These are phyloP conservation scores for Drosophila insularis DNA, from an alignment of 1,140 invertebrate genomes.

Conservation along the genomic window DNA sequence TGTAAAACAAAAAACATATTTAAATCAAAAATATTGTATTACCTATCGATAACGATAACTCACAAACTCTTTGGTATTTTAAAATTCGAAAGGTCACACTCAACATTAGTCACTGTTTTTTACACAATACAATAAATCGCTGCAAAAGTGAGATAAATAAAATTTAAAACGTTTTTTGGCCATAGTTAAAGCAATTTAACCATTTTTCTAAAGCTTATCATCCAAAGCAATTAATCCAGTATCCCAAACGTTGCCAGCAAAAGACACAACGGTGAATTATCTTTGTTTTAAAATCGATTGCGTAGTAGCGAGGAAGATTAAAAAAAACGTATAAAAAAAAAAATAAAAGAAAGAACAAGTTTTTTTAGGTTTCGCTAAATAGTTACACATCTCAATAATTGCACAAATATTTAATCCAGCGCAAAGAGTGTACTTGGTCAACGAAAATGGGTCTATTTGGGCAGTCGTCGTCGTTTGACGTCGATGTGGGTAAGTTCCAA, in stretches of 20 bases:
- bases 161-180: slow-evolving; percentile 14
- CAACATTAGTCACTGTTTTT: slow-evolving; percentile 71
- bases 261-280: not conserved
- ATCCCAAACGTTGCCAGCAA: not conserved
- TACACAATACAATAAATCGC: slow-evolving; percentile 50
- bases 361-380: not conserved
- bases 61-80: not conserved
- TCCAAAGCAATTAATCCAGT: not conserved
- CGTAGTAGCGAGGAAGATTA: slow-evolving; percentile 29
- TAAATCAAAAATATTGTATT: too few relatives aligned
- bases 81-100: slow-evolving; percentile 29
- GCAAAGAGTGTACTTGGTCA: slow-evolving; percentile 37
- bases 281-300: slow-evolving; percentile 64
- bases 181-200: slow-evolving; percentile 33
- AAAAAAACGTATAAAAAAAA: slow-evolving; percentile 11
- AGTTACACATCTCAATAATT: not conserved
- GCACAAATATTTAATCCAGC: slow-evolving; percentile 46
- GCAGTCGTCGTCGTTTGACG: slow-evolving; percentile 87
- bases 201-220: not conserved
- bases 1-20: not conserved
- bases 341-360: slow-evolving; percentile 35
- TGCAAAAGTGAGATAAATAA: slow-evolving; percentile 53
- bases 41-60: not conserved
- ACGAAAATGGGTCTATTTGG: slow-evolving; percentile 86
- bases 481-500: slow-evolving; percentile 87